These are phyloP conservation scores for Odontocolon sp. DNA, from an alignment of 2,888 invertebrate genomes.

Conservation along the genomic window DNA sequence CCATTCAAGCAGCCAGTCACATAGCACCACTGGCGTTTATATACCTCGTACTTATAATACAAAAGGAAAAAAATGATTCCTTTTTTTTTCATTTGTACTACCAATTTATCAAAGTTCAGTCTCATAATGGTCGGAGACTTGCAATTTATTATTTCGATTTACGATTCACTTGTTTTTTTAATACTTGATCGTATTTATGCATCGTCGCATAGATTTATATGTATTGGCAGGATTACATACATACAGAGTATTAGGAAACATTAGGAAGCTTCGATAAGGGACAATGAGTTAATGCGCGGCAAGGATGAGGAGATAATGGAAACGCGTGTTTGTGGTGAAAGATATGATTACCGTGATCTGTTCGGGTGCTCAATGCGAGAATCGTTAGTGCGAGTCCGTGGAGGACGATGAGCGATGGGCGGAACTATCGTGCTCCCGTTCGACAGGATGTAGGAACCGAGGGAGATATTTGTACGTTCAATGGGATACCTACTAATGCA, in stretches of 20 bases:
- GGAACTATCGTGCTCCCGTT: constrained; percentile 20
- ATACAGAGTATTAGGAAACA: too few relatives aligned
- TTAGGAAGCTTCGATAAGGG: too few relatives aligned
- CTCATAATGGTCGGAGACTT: neutral
- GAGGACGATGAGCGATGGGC: constrained; percentile 26
- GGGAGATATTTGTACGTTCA: constrained; percentile 34
- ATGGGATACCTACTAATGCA: constrained; percentile 28
- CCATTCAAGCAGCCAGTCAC: constrained; percentile 8
- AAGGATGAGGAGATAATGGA: constrained; percentile 2
- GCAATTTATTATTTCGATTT: neutral
- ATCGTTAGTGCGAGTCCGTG: constrained; percentile 3
- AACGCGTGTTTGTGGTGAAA: constrained; percentile 21
- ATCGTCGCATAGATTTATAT: neutral
- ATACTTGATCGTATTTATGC: neutral
- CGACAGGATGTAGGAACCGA: neutral
- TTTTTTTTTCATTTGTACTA: neutral
- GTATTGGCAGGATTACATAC: neutral
- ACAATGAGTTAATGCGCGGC: neutral
- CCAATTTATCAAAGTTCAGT: neutral
- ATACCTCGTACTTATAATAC: neutral
- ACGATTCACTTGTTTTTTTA: neutral
- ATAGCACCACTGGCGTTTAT: constrained; percentile 1
- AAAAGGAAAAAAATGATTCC: constrained; percentile 5
- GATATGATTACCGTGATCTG: constrained; percentile 28
- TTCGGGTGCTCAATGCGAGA: neutral